These are phyloP conservation scores for Micromesistius poutassou DNA, from an alignment of 2,797 vertebrate species.

Conservation along the genomic window DNA sequence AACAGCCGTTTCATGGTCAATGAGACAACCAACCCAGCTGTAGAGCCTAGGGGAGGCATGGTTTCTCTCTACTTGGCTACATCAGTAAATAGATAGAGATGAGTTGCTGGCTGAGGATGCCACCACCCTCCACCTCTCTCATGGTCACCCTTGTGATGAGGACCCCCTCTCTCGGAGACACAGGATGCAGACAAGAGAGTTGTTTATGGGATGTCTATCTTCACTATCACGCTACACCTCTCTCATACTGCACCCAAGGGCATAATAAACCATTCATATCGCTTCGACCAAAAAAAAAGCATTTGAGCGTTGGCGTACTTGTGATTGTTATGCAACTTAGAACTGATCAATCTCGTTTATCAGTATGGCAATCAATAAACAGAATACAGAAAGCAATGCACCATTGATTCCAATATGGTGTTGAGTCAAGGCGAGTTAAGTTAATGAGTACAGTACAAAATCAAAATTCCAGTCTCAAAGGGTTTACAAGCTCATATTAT, in stretches of 20 bases:
- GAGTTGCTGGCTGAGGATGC: neutral
- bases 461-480: neutral
- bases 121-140: neutral
- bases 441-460: neutral
- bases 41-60: neutral
- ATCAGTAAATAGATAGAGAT: neutral
- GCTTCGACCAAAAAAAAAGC: neutral
- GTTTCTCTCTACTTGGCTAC: neutral
- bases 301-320: neutral
- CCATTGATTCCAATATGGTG: neutral
- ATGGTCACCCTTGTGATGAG: neutral
- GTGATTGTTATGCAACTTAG: neutral
- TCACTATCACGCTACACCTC: neutral
- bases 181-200: neutral
- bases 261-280: neutral
- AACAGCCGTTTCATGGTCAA: neutral
- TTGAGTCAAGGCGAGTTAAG: neutral
- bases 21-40: neutral
- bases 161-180: neutral
- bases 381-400: neutral
- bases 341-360: neutral
- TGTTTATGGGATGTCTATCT: neutral
- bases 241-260: neutral
- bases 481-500: neutral
- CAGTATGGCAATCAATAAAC: neutral